Conservation (phyloP, 2,113 vertebrate genomes). For the Pelobates fuscus region DNA sequence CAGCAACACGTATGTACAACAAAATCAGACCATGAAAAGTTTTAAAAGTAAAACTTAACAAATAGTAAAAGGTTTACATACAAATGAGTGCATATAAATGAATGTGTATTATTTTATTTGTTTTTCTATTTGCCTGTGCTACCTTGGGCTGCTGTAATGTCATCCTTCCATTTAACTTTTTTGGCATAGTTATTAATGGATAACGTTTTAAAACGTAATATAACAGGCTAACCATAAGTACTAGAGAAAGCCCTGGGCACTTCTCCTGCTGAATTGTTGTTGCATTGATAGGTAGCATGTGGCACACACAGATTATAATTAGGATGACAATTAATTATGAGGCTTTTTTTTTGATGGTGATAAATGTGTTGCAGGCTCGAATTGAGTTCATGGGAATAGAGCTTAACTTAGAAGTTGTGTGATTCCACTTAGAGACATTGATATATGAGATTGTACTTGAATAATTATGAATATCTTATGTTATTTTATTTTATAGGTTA, state of each 20-base stretch:
- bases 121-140: not conserved
- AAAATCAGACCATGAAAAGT: no score
- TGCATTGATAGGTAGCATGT: conserved; percentile 48
- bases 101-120: no score
- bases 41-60: no score
- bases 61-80: no score
- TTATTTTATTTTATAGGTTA: not conserved
- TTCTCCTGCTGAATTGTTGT: conserved; percentile 42
- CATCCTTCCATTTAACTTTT: not conserved
- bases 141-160: not conserved
- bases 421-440: not conserved
- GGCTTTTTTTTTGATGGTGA: conserved; percentile 24
- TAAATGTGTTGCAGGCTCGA: conserved; percentile 15
- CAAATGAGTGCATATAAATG: no score
- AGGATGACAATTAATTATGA: conserved; percentile 53
- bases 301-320: conserved; percentile 54
- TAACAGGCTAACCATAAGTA: conserved; percentile 1
- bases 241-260: conserved; percentile 5
- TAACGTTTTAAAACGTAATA: conserved; percentile 31
- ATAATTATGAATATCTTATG: not conserved
- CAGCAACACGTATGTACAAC: no score
- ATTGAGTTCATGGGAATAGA: conserved; percentile 38
- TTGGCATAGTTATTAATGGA: conserved; percentile 23
- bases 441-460: conserved; percentile 22
- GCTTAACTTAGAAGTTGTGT: conserved; percentile 12